Evolutionary conservation across 2,113 vertebrate species (phyloP).

Genomic region (Menura novaehollandiae): DNA sequence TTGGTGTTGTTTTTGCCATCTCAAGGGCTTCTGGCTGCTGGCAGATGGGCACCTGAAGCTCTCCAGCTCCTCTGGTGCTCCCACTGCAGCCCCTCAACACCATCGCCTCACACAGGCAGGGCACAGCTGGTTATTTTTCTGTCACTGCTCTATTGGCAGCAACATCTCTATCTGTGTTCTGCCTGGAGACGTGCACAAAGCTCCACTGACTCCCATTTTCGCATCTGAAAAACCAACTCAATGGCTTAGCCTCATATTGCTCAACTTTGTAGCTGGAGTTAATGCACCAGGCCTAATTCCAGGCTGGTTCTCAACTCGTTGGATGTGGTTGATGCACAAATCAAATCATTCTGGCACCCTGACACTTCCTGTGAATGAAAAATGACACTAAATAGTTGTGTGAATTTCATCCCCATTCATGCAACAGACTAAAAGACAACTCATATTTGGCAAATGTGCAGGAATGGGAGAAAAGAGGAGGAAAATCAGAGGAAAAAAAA

Average conservation of each 20-base stretch:
- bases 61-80: background rate
- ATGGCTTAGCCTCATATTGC: background rate
- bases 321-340: background rate
- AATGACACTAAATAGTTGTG: background rate
- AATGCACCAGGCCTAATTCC: constrained; percentile 16
- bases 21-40: background rate
- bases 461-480: constrained; percentile 2
- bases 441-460: background rate
- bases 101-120: no score
- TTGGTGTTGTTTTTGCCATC: background rate
- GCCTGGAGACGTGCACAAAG: background rate
- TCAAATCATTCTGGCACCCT: background rate
- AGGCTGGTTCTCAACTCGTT: background rate
- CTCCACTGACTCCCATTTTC: background rate
- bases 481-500: background rate
- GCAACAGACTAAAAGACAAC: background rate
- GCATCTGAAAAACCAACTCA: background rate
- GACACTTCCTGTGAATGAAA: constrained; percentile 9
- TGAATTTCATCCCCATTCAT: constrained; percentile 24
- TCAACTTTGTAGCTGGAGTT: background rate
- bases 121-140: background rate
- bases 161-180: background rate
- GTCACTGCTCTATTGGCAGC: background rate
- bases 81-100: rapidly evolving
- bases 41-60: no score